A percentile compares a stretch with the other conserved stretches of the same genome.
phyloP scores from a whole-genome alignment of 2,888 invertebrate genomes.

The Spilosoma lubricipeda region DNA sequence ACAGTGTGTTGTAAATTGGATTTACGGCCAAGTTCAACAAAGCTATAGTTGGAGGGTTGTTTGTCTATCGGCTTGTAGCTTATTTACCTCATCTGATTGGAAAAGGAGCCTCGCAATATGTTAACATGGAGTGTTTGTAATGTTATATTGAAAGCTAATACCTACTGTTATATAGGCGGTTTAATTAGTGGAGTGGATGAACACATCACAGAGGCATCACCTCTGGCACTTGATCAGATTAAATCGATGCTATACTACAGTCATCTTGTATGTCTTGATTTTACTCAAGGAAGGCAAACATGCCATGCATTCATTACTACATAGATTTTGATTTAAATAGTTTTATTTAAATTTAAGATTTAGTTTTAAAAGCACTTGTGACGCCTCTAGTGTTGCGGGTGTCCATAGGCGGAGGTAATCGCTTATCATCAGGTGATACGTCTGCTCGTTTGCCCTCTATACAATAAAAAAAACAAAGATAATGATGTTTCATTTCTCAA shows the following conservation, averaged over 20 bases:
- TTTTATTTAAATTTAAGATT: background rate
- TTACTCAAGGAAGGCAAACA: background rate
- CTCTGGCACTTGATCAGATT: background rate
- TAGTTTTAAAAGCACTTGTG: no score
- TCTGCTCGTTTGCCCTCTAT: no score
- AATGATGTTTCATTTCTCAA: no score
- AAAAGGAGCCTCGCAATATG: constrained; percentile 17
- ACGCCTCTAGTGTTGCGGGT: no score
- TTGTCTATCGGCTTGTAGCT: constrained; percentile 29
- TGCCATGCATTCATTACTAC: background rate
- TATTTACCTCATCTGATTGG: constrained; percentile 38
- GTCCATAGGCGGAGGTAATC: no score
- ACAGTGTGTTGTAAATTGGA: constrained; percentile 10
- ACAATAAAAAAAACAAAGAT: no score
- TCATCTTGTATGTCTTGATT: background rate
- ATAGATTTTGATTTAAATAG: background rate
- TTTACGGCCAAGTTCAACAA: constrained; percentile 23
- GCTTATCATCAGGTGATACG: no score
- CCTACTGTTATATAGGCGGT: background rate
- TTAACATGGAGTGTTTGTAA: constrained; percentile 21
- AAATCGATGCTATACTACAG: background rate
- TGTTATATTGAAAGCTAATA: constrained; percentile 8
- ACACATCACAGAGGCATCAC: background rate
- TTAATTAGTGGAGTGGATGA: background rate
- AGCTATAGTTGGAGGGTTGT: constrained; percentile 20